Conservation (phyloP, 2,888 invertebrate genomes). For the Coecobrya sp. region DNA sequence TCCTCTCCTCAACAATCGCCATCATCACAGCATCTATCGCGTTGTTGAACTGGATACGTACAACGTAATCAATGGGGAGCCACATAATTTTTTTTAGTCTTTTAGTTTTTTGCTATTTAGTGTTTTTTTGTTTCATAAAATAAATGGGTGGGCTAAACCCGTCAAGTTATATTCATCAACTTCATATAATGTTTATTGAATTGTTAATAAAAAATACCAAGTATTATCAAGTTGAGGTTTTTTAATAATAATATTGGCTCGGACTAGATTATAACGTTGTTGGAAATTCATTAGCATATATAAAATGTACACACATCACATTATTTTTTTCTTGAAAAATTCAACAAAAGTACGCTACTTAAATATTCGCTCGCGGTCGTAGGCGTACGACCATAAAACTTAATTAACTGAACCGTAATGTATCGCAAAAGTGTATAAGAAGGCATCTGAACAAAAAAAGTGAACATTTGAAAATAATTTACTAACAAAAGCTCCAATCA, state of each 20-base stretch:
- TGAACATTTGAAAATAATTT: slow-evolving; percentile 41
- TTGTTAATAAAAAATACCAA: slow-evolving; percentile 64
- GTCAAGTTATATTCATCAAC: slow-evolving; percentile 20
- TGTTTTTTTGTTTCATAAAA: no score
- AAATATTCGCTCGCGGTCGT: no score
- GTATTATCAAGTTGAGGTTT: slow-evolving; percentile 53
- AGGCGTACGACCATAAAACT: neutral
- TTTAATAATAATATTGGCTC: slow-evolving; percentile 69
- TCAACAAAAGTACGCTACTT: slow-evolving; percentile 32
- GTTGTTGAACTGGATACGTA: slow-evolving; percentile 76
- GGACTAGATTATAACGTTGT: slow-evolving; percentile 76
- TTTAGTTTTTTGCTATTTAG: slow-evolving; percentile 14
- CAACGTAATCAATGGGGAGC: slow-evolving; percentile 34
- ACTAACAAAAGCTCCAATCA: slow-evolving; percentile 76
- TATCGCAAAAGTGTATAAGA: slow-evolving; percentile 16
- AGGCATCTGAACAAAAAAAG: slow-evolving; percentile 8
- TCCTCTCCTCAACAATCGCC: slow-evolving; percentile 76
- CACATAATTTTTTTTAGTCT: slow-evolving; percentile 14
- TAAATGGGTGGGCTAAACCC: no score
- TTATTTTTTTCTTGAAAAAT: no score
- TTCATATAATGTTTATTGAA: slow-evolving; percentile 37
- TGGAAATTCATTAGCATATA: slow-evolving; percentile 60
- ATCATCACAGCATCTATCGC: slow-evolving; percentile 64
- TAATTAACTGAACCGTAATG: neutral
- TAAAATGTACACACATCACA: no score